Evolutionary conservation across 2,888 invertebrate species (phyloP).

Genomic region (Hipparchia sbordonii): DNA sequence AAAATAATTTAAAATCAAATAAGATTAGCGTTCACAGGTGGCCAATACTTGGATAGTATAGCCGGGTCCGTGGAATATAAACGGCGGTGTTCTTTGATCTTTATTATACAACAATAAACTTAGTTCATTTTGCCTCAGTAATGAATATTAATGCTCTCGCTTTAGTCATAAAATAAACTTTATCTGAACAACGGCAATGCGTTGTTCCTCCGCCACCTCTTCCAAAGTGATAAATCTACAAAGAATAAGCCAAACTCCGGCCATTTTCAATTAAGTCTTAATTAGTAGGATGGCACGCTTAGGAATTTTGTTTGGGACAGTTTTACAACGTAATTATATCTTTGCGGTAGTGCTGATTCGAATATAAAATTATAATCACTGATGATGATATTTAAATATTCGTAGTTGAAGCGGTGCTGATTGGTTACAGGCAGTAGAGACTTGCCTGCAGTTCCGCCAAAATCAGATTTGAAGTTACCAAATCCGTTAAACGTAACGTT

Average conservation of each 20-base stretch:
- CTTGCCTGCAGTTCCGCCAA: too few relatives aligned
- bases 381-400: too few relatives aligned
- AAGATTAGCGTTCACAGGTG: too few relatives aligned
- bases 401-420: too few relatives aligned
- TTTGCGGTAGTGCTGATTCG: neutral
- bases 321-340: constrained; percentile 18
- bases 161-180: constrained; percentile 81
- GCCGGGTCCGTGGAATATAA: constrained; percentile 33
- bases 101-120: constrained; percentile 79
- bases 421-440: too few relatives aligned
- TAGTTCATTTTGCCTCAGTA: constrained; percentile 76
- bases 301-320: constrained; percentile 16
- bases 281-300: constrained; percentile 26
- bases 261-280: constrained; percentile 71
- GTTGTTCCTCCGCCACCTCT: constrained; percentile 59
- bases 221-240: constrained; percentile 72
- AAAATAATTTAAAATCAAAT: too few relatives aligned
- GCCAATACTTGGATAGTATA: neutral
- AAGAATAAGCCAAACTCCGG: constrained; percentile 73
- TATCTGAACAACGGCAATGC: constrained; percentile 67
- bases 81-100: constrained; percentile 66
- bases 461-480: too few relatives aligned
- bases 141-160: constrained; percentile 81
- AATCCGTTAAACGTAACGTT: too few relatives aligned
- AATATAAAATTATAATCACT: neutral